Conservation (phyloP, 2,888 invertebrate genomes). For the Diachrysia chrysitis region DNA sequence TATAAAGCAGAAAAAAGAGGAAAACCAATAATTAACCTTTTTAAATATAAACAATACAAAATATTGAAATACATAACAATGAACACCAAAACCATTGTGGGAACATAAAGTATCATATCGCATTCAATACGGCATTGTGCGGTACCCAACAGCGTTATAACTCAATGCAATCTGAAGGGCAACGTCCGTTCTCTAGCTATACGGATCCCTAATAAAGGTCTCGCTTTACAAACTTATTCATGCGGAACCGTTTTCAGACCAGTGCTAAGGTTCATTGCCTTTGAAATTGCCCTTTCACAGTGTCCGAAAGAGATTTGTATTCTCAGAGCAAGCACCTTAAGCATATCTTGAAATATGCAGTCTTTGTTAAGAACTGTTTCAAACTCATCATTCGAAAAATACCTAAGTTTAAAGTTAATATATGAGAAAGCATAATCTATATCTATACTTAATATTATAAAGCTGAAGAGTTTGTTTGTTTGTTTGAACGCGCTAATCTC, state of each 20-base stretch:
- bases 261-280: constrained; percentile 43
- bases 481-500: too few species aligned
- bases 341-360: constrained; percentile 12
- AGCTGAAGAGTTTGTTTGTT: too few species aligned
- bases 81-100: background rate
- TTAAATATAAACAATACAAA: background rate
- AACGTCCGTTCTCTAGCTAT: constrained; percentile 15
- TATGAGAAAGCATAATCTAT: too few species aligned
- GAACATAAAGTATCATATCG: constrained; percentile 6
- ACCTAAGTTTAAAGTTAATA: background rate
- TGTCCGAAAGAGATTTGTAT: constrained; percentile 38
- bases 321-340: constrained; percentile 30
- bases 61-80: background rate
- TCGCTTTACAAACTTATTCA: constrained; percentile 42
- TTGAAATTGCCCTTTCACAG: constrained; percentile 46
- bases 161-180: constrained; percentile 20
- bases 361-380: constrained; percentile 8
- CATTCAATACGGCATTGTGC: constrained; percentile 5
- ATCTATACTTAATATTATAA: too few species aligned
- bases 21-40: background rate
- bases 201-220: constrained; percentile 41
- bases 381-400: constrained; percentile 3
- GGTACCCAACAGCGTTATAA: background rate
- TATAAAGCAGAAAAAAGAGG: background rate
- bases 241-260: constrained; percentile 47